Evolutionary conservation across 2,113 vertebrate species (phyloP).

Genomic region (Serilophus lunatus): DNA sequence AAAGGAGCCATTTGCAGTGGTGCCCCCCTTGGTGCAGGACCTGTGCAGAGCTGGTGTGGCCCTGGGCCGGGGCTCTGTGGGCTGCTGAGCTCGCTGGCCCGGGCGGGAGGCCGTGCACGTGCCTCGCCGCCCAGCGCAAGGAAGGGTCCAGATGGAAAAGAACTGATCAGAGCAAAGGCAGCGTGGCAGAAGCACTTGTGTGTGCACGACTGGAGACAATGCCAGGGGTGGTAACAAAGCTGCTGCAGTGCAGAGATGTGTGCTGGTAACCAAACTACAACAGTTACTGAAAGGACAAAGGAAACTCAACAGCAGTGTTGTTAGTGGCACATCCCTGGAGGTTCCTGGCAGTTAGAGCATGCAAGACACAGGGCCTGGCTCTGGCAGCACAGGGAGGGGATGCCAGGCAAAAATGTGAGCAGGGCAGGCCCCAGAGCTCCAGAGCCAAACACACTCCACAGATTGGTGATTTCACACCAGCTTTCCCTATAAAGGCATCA

Average conservation of each 20-base stretch:
- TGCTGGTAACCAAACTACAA: neutral
- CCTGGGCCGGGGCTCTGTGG: neutral
- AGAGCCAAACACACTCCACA: neutral
- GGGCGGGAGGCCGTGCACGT: neutral
- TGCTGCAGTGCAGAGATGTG: neutral
- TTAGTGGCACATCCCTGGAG: neutral
- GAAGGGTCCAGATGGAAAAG: neutral
- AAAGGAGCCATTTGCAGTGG: neutral
- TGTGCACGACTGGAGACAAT: neutral
- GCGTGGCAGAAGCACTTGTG: neutral
- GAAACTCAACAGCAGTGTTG: accelerated
- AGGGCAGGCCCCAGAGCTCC: neutral
- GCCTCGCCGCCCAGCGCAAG: no score
- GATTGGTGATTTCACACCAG: neutral
- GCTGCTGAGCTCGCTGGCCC: neutral
- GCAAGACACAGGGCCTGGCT: neutral
- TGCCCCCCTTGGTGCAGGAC: neutral
- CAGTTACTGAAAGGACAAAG: neutral
- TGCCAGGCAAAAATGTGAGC: accelerated
- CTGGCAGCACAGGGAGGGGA: neutral
- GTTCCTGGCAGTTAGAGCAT: neutral
- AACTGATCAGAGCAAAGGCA: neutral
- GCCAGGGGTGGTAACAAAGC: neutral
- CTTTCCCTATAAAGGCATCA: neutral
- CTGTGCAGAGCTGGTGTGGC: neutral